phyloP scores from a whole-genome alignment of 35 echinoderm and acorn worm genomes.

The Holothuria glaberrima region DNA sequence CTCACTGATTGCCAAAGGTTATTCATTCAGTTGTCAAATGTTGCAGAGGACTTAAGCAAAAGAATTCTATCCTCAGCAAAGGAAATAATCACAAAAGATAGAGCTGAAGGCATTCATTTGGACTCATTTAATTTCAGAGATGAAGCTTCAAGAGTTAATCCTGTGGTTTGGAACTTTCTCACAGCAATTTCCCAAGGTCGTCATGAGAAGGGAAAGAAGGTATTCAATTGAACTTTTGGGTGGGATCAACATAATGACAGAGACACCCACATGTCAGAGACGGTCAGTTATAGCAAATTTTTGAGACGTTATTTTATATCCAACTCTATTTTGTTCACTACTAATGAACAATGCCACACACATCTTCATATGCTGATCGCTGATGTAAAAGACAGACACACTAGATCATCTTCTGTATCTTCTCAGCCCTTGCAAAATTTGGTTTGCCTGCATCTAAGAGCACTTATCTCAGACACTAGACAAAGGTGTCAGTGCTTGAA shows the following conservation, averaged over 20 bases:
- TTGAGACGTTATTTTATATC: no score
- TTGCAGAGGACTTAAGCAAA: background rate
- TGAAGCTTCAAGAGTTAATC: background rate
- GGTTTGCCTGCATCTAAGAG: conserved; percentile 20
- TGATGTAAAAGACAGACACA: conserved; percentile 49
- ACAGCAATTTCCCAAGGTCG: conserved; percentile 12
- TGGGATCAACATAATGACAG: no score
- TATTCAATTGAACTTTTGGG: no score
- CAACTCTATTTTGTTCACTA: no score
- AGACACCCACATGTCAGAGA: no score
- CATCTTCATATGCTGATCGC: conserved; percentile 17
- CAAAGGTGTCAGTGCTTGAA: background rate
- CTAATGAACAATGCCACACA: conserved; percentile 23
- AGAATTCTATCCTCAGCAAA: background rate
- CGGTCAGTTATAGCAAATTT: no score
- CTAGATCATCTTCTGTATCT: conserved; percentile 32
- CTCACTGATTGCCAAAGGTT: background rate
- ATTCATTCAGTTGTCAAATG: background rate
- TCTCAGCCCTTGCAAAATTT: conserved; percentile 9
- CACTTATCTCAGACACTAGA: conserved; percentile 33
- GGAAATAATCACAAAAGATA: background rate
- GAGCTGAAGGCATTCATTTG: background rate
- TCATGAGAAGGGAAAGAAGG: background rate
- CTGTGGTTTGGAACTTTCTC: conserved; percentile 14
- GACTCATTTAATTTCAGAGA: background rate